Percentiles rank a stretch among this genome's conserved stretches.
These are phyloP conservation scores for Potamarius usumacintae DNA, from an alignment of 2,113 vertebrate genomes.

Conservation along the genomic window DNA sequence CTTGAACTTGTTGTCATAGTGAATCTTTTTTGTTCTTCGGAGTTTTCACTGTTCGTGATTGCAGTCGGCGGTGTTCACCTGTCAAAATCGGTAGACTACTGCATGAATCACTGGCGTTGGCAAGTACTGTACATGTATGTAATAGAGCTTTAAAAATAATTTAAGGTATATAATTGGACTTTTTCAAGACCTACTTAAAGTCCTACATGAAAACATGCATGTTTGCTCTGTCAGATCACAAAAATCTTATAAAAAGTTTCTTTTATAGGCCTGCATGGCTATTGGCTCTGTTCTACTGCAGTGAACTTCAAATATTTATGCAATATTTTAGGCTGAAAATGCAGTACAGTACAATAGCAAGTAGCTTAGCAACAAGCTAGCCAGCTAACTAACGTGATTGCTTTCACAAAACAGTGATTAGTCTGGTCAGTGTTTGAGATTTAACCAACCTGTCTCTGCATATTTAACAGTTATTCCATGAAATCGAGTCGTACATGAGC, in stretches of 20 bases:
- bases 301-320: not conserved
- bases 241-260: not conserved
- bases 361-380: not conserved
- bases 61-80: no score
- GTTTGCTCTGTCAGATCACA: not conserved
- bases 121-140: not conserved
- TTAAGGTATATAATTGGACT: not conserved
- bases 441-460: not conserved
- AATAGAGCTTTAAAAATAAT: no score
- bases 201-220: not conserved
- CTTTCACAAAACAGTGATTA: not conserved
- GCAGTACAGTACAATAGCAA: not conserved
- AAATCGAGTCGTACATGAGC: no score
- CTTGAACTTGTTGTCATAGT: no score
- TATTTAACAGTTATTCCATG: not conserved
- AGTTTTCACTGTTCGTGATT: no score
- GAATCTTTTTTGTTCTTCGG: no score
- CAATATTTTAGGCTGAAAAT: not conserved
- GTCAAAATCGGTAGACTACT: no score
- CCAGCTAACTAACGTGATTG: not conserved
- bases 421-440: not conserved
- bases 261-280: not conserved
- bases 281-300: not conserved
- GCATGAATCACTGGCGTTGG: no score
- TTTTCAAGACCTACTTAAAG: no score